Percentiles rank a stretch among this genome's conserved stretches.
Evolutionary conservation across 2,797 vertebrate genomes (phyloP).

Genomic region (Sphenodon punctatus): DNA sequence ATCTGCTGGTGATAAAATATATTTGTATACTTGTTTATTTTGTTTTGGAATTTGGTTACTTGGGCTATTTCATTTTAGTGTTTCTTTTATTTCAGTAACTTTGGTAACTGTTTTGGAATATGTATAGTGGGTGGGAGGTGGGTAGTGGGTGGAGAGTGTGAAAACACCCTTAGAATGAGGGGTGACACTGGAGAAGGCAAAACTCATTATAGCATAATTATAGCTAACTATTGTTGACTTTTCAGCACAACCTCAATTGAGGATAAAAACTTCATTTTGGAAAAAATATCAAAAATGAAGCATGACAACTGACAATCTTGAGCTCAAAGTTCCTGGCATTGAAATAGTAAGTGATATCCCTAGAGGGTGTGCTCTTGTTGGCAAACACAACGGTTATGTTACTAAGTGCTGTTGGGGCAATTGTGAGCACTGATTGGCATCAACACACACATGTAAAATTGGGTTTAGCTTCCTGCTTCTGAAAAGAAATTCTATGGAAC

Average conservation of each 20-base stretch:
- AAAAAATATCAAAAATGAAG: neutral
- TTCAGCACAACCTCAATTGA: neutral
- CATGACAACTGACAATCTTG: neutral
- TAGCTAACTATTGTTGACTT: too few relatives aligned
- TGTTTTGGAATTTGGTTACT: too few relatives aligned
- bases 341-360: conserved; percentile 2
- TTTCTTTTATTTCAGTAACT: too few relatives aligned
- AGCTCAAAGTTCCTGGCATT: neutral
- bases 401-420: conserved; percentile 30
- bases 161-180: too few relatives aligned
- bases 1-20: too few relatives aligned
- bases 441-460: conserved; percentile 20
- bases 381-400: conserved; percentile 41
- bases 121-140: too few relatives aligned
- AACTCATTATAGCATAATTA: too few relatives aligned
- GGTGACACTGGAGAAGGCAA: too few relatives aligned
- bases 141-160: too few relatives aligned
- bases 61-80: too few relatives aligned
- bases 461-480: conserved; percentile 9
- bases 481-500: neutral
- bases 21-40: too few relatives aligned
- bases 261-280: neutral
- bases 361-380: conserved; percentile 26
- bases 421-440: conserved; percentile 16
- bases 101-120: too few relatives aligned